Conservation (phyloP, 2,797 vertebrate genomes). For the Melanotaenia trifasciata region DNA sequence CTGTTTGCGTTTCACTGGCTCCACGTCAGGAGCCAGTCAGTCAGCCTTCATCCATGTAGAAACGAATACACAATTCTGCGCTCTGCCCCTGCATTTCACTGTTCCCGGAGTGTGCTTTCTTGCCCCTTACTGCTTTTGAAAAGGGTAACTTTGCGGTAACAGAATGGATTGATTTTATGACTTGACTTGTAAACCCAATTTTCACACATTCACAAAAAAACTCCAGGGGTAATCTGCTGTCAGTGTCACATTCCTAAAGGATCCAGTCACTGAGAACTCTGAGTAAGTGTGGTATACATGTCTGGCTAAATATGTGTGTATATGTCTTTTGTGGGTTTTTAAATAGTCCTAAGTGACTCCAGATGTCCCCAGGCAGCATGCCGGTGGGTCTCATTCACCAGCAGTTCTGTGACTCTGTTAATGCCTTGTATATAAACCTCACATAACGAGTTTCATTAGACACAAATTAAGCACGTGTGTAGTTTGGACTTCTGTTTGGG, state of each 20-base stretch:
- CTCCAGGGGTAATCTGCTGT: slow-evolving; percentile 48
- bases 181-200: slow-evolving; percentile 70
- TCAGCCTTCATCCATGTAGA: slow-evolving; percentile 46
- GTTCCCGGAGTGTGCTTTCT: slow-evolving; percentile 24
- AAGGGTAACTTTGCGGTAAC: slow-evolving; percentile 33
- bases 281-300: slow-evolving; percentile 55
- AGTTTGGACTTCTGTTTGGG: slow-evolving; percentile 52
- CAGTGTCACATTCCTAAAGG: slow-evolving; percentile 65
- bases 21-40: slow-evolving; percentile 35
- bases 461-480: slow-evolving; percentile 64
- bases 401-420: slow-evolving; percentile 76
- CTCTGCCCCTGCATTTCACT: slow-evolving; percentile 19
- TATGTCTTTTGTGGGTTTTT: slow-evolving; percentile 74
- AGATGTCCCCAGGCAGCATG: slow-evolving; percentile 77
- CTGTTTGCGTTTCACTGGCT: slow-evolving; percentile 29
- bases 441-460: slow-evolving; percentile 76
- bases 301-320: slow-evolving; percentile 46
- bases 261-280: slow-evolving; percentile 51
- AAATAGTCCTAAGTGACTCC: slow-evolving; percentile 80
- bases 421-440: slow-evolving; percentile 78
- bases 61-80: slow-evolving; percentile 19
- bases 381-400: slow-evolving; percentile 75
- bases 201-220: slow-evolving; percentile 59
- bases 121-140: slow-evolving; percentile 29
- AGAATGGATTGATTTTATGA: slow-evolving; percentile 61